phyloP scores from a whole-genome alignment of 2,113 vertebrate species.

The Struthio camelus region DNA sequence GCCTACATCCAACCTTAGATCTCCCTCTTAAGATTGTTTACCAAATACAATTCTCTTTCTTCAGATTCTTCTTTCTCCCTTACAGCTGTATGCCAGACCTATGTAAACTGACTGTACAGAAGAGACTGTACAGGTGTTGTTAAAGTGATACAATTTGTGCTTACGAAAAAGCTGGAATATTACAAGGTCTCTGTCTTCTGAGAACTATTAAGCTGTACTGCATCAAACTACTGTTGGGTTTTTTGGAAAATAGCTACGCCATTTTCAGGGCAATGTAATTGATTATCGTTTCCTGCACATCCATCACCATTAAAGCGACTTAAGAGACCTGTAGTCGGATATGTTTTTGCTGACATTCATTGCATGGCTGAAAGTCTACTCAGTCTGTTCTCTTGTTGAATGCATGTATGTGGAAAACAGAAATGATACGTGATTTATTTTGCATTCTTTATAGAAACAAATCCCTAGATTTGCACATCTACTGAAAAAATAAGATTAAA shows the following conservation, averaged over 20 bases:
- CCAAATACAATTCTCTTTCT: not conserved
- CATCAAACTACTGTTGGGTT: conserved; percentile 45
- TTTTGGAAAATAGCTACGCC: conserved; percentile 60
- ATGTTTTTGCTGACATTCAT: conserved; percentile 46
- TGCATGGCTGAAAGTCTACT: conserved; percentile 52
- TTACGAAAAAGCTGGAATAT: conserved; percentile 15
- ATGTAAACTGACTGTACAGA: not conserved
- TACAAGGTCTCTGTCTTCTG: conserved; percentile 21
- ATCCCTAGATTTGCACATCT: conserved; percentile 30
- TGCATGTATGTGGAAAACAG: conserved; percentile 17
- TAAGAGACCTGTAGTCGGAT: conserved; percentile 28
- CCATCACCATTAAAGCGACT: conserved; percentile 70
- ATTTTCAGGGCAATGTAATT: conserved; percentile 67
- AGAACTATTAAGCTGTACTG: conserved; percentile 51
- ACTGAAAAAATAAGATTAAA: conserved; percentile 27
- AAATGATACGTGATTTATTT: not conserved
- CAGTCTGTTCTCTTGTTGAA: conserved; percentile 33
- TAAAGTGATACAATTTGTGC: conserved; percentile 3
- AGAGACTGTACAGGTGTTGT: not conserved
- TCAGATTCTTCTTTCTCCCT: not conserved
- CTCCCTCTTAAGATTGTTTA: not conserved
- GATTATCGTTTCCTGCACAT: conserved; percentile 62
- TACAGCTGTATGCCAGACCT: not conserved
- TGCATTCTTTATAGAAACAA: conserved; percentile 26
- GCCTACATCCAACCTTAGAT: conserved; percentile 45